A percentile compares a stretch with the other conserved stretches of the same genome.
Evolutionary conservation across 2,797 vertebrate genomes (phyloP).

Genomic region (Sebastiscus tertius): DNA sequence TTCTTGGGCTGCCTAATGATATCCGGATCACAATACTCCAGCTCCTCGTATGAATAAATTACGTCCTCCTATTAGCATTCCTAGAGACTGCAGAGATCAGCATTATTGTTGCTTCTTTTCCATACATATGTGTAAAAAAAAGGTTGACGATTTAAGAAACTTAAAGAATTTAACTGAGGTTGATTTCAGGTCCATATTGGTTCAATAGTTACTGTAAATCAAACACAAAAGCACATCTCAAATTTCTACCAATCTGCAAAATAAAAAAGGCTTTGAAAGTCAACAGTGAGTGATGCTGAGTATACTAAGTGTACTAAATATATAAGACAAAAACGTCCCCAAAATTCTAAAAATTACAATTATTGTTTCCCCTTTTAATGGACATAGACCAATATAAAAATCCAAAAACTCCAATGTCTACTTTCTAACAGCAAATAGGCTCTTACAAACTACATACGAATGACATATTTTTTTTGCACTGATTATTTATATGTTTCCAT

Average conservation of each 20-base stretch:
- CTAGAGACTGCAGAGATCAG: background rate
- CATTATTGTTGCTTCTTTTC: background rate
- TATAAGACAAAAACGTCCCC: background rate
- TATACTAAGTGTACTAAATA: background rate
- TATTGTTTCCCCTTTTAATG: background rate
- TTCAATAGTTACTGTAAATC: background rate
- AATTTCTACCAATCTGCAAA: background rate
- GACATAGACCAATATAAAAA: background rate
- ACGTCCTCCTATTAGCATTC: constrained; percentile 11
- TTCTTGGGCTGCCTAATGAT: constrained; percentile 53
- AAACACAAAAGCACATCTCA: background rate
- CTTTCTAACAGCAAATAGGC: background rate
- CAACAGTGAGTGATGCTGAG: background rate
- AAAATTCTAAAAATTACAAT: background rate
- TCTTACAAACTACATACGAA: background rate
- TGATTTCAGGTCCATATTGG: background rate
- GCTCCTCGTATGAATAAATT: constrained; percentile 44
- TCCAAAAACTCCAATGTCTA: background rate
- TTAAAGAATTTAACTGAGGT: background rate
- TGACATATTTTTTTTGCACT: background rate
- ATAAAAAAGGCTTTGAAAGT: background rate
- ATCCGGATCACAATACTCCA: constrained; percentile 38
- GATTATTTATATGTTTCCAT: background rate
- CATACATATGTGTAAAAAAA: background rate
- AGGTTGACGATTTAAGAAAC: background rate